These are phyloP conservation scores for Nansenia antarctica DNA, from an alignment of 2,113 vertebrate genomes.

Conservation along the genomic window DNA sequence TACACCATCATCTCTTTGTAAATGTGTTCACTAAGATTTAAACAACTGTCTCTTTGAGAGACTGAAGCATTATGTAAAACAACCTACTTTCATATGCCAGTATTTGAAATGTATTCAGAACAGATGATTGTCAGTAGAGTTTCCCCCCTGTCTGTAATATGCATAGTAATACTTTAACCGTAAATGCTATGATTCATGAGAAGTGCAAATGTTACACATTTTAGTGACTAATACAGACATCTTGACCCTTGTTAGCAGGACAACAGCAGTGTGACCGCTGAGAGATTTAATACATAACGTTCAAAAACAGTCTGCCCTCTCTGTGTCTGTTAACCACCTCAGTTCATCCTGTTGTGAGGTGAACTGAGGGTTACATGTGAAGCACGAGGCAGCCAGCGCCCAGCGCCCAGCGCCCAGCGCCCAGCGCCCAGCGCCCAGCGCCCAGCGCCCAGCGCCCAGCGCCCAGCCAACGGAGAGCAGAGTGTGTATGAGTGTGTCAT, in stretches of 20 bases:
- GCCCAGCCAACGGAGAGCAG: background rate
- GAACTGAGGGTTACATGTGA: background rate
- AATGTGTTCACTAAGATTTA: background rate
- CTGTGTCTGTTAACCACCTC: conserved; percentile 13
- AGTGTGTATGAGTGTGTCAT: background rate
- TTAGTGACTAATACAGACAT: conserved; percentile 36
- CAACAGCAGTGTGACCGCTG: conserved; percentile 34
- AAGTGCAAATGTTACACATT: conserved; percentile 8
- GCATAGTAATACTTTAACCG: background rate
- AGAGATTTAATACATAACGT: conserved; percentile 1
- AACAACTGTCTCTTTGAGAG: background rate
- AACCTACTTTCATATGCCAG: background rate
- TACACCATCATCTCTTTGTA: background rate
- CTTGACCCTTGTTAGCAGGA: conserved; percentile 56
- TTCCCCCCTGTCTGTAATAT: background rate
- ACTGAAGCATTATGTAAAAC: background rate
- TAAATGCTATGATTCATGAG: conserved; percentile 10
- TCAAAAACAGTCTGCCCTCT: conserved; percentile 10
- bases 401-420: too few relatives aligned
- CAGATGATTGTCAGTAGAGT: background rate
- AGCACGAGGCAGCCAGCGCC: too few relatives aligned
- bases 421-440: too few relatives aligned
- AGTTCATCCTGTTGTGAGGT: background rate
- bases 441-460: too few relatives aligned
- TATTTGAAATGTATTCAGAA: background rate